Base-by-base conservation (phyloP, 2,113 vertebrate genomes). In the Sorex fumeus region DNA sequence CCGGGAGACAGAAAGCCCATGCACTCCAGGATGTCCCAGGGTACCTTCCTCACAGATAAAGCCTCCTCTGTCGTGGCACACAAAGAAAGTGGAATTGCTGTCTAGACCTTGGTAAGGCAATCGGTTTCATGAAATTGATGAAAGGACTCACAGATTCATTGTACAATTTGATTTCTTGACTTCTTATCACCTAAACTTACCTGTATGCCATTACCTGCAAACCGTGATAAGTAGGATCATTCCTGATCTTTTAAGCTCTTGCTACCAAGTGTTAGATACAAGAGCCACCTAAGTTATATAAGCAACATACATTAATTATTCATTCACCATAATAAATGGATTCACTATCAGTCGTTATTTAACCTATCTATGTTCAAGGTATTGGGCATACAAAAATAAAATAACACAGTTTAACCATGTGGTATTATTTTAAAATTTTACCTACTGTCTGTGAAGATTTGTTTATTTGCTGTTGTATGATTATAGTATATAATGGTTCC, bases 381-480 rank as follows among this genome's bases (percentile, higher is more conserved):
- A 34, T 45, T 3, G n/a, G 30, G 11, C 57, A 43, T 47, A 84
- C 23, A 75, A 62, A 95, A 91, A 50, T 64, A 9, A 69, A 84
- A 16, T 32, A 50, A n/a, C 15, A 69, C 15, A 69, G n/a, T 50
- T 30, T 84, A 77, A 57, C 19, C 66, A 21, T 36, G 69, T 34
- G 25, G 28, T 80, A 43, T 86, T 85, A 78, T 72, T 94, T 82
- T 45, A 27, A 82, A 19, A 86, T 47, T 6, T 75, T 83, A 76
- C 66, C 87, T 62, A 64, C 45, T 77, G 69, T 40, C 71, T 77
- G 3, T 34, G 36, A 83, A 60, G 71, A 86, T 53, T 32, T 85
- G 25, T 50, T 15, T 62, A 34, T 72, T 87, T 69, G 6, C 10
- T 70, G 23, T 66, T 57, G 2, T 53, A 3, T 6, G 64, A 32